Conservation (phyloP, 2,797 vertebrate species). For the Myoxocephalus aenaeus region DNA sequence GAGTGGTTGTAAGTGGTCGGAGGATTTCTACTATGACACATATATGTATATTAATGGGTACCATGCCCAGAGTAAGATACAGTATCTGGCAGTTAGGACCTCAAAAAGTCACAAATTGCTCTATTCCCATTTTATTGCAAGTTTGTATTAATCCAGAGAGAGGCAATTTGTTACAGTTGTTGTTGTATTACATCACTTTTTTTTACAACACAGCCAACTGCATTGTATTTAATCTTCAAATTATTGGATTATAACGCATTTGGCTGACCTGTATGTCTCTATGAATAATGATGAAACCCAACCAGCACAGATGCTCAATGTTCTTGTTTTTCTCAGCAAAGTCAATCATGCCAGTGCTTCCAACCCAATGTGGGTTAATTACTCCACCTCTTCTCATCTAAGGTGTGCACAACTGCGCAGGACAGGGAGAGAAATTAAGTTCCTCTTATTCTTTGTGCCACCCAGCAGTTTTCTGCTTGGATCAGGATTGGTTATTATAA, state of each 20-base stretch:
- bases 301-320: not conserved
- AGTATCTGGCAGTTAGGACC: not conserved
- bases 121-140: slow-evolving; percentile 8
- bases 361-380: not conserved
- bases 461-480: too few species aligned
- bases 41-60: slow-evolving; percentile 18
- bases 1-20: slow-evolving; percentile 41
- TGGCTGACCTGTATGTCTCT: slow-evolving; percentile 11
- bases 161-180: slow-evolving; percentile 29
- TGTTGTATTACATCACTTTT: slow-evolving; percentile 22
- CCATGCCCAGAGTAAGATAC: not conserved
- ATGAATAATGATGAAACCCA: slow-evolving; percentile 15
- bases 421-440: not conserved
- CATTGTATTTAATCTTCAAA: slow-evolving; percentile 19
- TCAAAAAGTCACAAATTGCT: slow-evolving; percentile 10
- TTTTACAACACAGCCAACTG: not conserved
- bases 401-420: not conserved
- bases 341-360: not conserved
- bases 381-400: not conserved
- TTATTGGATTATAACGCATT: slow-evolving; percentile 27
- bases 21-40: slow-evolving; percentile 33
- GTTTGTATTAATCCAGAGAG: slow-evolving; percentile 11
- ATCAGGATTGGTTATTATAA: not conserved
- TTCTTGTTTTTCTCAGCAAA: not conserved
- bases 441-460: not conserved